These are phyloP conservation scores for Apodemia duryi DNA, from an alignment of 2,888 invertebrate species.

Conservation along the genomic window DNA sequence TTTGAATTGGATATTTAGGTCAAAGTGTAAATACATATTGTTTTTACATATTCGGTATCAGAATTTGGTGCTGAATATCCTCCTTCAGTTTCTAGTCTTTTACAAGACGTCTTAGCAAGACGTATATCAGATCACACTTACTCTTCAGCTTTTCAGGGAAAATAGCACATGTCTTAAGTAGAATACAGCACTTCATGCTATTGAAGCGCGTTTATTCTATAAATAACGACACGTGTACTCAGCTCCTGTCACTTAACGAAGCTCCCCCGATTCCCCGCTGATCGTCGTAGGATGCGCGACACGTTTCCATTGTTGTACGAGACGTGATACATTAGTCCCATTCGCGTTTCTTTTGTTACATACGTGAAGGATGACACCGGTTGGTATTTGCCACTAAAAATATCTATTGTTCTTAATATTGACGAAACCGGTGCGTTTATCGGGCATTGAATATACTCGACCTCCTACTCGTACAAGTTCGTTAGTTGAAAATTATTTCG, in stretches of 20 bases:
- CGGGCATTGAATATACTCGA: no score
- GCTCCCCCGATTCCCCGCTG: background rate
- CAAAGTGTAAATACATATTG: no score
- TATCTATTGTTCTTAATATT: background rate
- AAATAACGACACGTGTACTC: background rate
- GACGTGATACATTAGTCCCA: background rate
- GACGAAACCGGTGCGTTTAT: no score
- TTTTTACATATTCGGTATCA: no score
- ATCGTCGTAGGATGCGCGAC: background rate
- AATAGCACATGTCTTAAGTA: background rate
- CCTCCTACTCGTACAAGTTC: no score
- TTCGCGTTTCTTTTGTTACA: background rate
- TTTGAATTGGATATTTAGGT: no score
- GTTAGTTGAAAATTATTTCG: no score
- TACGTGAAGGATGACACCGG: background rate
- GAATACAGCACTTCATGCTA: background rate
- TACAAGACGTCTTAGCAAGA: no score
- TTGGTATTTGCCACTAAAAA: background rate
- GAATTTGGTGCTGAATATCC: no score
- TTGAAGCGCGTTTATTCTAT: background rate
- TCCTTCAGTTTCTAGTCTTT: no score
- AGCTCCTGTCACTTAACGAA: background rate
- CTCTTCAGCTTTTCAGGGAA: no score
- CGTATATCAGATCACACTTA: no score
- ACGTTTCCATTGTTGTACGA: slow-evolving; percentile 1